Evolutionary conservation across 2,888 invertebrate genomes (phyloP).

Genomic region (Crepidodera aurea): DNA sequence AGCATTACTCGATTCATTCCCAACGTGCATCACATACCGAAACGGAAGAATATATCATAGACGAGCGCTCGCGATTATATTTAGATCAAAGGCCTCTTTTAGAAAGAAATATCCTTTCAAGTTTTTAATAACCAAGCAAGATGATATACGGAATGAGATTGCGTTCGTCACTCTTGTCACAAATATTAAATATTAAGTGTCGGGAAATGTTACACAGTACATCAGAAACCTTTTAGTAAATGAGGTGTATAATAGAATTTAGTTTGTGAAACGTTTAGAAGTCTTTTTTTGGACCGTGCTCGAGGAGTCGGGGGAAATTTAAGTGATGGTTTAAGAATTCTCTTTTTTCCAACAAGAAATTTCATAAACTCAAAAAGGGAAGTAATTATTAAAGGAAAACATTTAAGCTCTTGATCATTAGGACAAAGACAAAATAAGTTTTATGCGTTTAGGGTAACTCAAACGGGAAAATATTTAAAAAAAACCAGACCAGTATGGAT

Average conservation of each 20-base stretch:
- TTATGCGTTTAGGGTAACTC: no score
- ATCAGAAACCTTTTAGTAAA: slow-evolving; percentile 26
- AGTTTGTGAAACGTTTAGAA: slow-evolving; percentile 7
- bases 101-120: slow-evolving; percentile 39
- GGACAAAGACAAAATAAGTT: no score
- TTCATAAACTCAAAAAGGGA: no score
- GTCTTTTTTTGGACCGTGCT: background rate
- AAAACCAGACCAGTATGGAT: no score
- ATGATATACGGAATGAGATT: slow-evolving; percentile 29
- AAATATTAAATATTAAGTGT: slow-evolving; percentile 32
- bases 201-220: slow-evolving; percentile 17
- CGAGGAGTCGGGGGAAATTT: background rate
- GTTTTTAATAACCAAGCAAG: slow-evolving; percentile 42
- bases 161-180: slow-evolving; percentile 21
- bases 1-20: slow-evolving; percentile 6
- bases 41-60: slow-evolving; percentile 28
- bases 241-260: slow-evolving; percentile 25
- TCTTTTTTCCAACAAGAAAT: background rate
- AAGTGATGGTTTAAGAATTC: background rate
- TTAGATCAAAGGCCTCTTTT: slow-evolving; percentile 45
- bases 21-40: slow-evolving; percentile 9
- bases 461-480: no score
- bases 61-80: slow-evolving; percentile 40
- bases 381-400: no score
- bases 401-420: no score